Evolutionary conservation across 2,888 invertebrate species (phyloP), one percentile per base, ranked within the genome.

Genomic region (Nephrotoma guestfalica): DNA sequence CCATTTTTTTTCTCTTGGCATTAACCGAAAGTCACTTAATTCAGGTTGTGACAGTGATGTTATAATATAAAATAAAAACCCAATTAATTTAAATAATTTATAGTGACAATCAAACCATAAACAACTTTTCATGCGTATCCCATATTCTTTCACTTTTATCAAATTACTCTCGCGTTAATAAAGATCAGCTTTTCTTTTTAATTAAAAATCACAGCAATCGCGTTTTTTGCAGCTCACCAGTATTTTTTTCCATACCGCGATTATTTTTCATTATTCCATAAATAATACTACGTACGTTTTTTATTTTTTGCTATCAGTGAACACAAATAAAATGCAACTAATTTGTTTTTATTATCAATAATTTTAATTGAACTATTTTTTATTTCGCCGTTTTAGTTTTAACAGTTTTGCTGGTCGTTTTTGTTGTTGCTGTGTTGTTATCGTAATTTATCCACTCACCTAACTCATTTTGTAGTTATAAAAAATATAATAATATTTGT

Each of bases 1-100:
- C 96, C 96, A 95, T 43, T 43, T 43, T 43, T 4, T 13, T 11
- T 13, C 47, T 30, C 6, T 6, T 51, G 0, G 3, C 51, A 15
- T 51, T 15, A 51, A 51, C 51, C 1, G 15, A 51, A 51, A 15
- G 15, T 11, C 51, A 51, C 15, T 15, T 51, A 15, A 1, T 51
- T 1, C 43, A 43, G n/a, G n/a, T 51, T 9, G 15, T 15, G 15
- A 15, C 6, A 30, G 5, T 51, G 18, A 51, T 15, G 6, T n/a
- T 51, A 43, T 4, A 51, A 51, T 51, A 47, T 15, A 15, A 51
- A 15, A 15, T 51, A 51, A 30, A 71, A 71, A 71, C 30, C 30
- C 51, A 15, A 57, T 57, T 71, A 71, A 30, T 71, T 71, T 71
- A 71, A 71, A 71, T 71, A 71, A 18, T 9, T 71, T n/a, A 51